Evolutionary conservation across 2,888 invertebrate genomes (phyloP).

Genomic region (Stegana nigrithorax): DNA sequence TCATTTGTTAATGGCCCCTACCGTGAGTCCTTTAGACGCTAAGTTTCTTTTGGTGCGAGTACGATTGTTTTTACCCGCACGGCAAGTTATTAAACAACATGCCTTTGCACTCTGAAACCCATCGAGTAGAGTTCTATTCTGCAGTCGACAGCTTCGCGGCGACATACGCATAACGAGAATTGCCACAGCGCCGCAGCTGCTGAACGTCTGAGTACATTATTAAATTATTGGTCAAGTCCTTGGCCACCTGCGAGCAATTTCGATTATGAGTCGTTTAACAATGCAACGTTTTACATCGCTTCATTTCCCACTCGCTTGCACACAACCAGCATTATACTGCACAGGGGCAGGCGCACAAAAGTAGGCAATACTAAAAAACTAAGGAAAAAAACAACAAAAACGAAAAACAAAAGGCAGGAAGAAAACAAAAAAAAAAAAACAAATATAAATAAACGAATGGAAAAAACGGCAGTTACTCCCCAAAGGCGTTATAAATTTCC

Average conservation of each 20-base stretch:
- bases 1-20: no score
- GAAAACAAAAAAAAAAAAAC: constrained; percentile 17
- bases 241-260: constrained; percentile 62
- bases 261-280: constrained; percentile 52
- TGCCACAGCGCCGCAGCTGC: constrained; percentile 13
- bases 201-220: constrained; percentile 31
- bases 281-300: neutral
- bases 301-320: neutral
- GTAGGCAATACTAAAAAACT: neutral
- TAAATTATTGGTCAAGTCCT: constrained; percentile 41
- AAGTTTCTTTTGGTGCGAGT: no score
- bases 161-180: no score
- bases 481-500: constrained; percentile 2
- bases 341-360: no score
- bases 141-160: no score
- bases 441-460: constrained; percentile 54
- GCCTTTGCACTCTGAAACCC: neutral
- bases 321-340: no score
- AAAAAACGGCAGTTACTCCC: constrained; percentile 30
- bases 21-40: no score
- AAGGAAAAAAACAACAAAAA: constrained; percentile 10
- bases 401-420: neutral
- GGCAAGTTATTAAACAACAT: no score
- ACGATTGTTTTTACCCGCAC: no score
- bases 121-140: no score